A percentile compares a stretch with the other conserved stretches of the same genome.
These are phyloP conservation scores for Gila robusta DNA, from an alignment of 2,797 vertebrate species.

Conservation along the genomic window DNA sequence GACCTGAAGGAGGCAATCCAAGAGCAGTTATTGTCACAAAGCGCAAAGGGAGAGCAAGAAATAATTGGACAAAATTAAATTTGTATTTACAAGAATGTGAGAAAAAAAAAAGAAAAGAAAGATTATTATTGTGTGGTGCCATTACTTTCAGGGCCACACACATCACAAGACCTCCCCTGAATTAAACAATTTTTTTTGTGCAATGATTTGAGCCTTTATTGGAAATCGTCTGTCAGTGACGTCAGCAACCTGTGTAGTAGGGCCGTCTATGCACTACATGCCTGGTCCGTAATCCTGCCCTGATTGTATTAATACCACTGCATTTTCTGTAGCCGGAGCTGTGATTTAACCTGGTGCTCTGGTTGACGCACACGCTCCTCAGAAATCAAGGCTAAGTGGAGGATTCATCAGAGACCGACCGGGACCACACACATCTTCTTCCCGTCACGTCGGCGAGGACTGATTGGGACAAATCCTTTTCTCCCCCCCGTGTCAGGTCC, in stretches of 20 bases:
- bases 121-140: not conserved
- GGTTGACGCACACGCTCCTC: constrained; percentile 71
- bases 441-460: constrained; percentile 74
- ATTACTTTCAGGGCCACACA: not conserved
- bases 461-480: constrained; percentile 83
- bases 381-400: constrained; percentile 84
- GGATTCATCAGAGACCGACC: constrained; percentile 83
- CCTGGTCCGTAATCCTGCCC: not conserved
- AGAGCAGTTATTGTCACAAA: not conserved
- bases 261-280: not conserved
- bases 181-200: not conserved
- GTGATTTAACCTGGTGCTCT: constrained; percentile 79
- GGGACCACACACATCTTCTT: constrained; percentile 73
- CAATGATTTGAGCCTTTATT: not conserved
- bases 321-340: constrained; percentile 50
- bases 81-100: constrained; percentile 5
- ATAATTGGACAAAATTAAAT: constrained; percentile 7
- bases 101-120: not conserved
- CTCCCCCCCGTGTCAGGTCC: constrained; percentile 81
- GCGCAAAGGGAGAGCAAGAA: not conserved
- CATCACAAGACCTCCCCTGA: not conserved
- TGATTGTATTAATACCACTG: constrained; percentile 25
- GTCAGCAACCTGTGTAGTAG: not conserved
- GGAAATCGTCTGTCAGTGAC: not conserved
- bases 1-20: not conserved